A percentile compares a stretch with the other conserved stretches of the same genome.
These are phyloP conservation scores for Palythoa grandis DNA, from an alignment of 92 coral and sea anemone genomes.

Conservation along the genomic window DNA sequence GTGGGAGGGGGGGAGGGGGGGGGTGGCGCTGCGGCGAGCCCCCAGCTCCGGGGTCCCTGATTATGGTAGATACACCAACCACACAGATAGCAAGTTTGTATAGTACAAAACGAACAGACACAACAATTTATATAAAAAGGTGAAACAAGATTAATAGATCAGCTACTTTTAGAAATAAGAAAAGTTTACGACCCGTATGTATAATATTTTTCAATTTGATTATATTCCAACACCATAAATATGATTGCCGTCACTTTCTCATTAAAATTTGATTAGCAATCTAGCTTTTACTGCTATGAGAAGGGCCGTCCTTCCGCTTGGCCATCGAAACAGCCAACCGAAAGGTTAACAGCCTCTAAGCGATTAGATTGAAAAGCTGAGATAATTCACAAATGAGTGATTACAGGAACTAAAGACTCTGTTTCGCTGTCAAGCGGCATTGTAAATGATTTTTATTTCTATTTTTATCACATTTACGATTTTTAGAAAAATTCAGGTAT, in stretches of 20 bases:
- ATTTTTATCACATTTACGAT: conserved; percentile 21
- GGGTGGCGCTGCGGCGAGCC: too few species aligned
- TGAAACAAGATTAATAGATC: neutral
- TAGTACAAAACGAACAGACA: neutral
- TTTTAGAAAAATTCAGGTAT: neutral
- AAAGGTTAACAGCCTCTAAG: neutral
- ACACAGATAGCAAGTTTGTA: neutral
- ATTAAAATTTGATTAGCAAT: conserved; percentile 41
- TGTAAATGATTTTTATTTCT: conserved; percentile 18
- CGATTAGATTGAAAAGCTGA: conserved; percentile 34
- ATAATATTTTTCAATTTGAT: conserved; percentile 10
- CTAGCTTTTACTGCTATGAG: conserved; percentile 32
- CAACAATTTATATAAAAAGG: neutral
- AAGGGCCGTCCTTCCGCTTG: conserved; percentile 27
- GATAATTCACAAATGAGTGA: conserved; percentile 31
- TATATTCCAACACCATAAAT: neutral
- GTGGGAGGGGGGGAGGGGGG: too few species aligned
- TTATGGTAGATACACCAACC: neutral
- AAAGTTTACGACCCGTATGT: neutral
- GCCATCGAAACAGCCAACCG: neutral
- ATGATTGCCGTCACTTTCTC: conserved; percentile 19
- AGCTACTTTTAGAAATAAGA: conserved; percentile 1
- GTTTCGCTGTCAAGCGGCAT: conserved; percentile 37
- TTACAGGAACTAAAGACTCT: conserved; percentile 23
- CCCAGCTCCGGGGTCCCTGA: neutral